phyloP scores from a whole-genome alignment of 2,888 invertebrate genomes.

The Rhogogaster chlorosoma region DNA sequence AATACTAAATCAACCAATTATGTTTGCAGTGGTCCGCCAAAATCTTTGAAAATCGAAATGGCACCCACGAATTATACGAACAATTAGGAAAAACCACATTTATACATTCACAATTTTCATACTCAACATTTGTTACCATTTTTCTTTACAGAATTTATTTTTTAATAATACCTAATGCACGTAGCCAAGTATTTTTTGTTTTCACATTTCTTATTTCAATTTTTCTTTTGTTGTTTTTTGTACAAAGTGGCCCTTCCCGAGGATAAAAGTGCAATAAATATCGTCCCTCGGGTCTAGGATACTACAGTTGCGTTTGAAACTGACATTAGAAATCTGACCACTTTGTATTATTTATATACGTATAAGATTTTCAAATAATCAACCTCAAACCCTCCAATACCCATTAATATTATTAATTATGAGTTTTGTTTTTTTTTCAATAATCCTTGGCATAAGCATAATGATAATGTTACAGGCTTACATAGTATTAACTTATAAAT shows the following conservation, averaged over 20 bases:
- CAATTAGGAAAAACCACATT: constrained; percentile 27
- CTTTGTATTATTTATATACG: background rate
- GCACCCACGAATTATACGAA: constrained; percentile 20
- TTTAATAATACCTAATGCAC: constrained; percentile 34
- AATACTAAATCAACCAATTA: background rate
- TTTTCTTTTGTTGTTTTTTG: background rate
- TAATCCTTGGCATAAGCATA: constrained; percentile 41
- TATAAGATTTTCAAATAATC: background rate
- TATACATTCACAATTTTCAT: background rate
- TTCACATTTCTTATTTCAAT: background rate
- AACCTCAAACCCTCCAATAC: background rate
- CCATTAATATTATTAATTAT: constrained; percentile 1
- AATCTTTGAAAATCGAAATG: constrained; percentile 9
- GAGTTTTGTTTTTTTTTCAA: background rate
- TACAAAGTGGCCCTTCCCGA: background rate
- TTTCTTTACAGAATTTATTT: constrained; percentile 29
- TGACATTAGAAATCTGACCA: background rate
- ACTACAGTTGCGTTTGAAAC: background rate
- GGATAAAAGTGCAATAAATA: background rate
- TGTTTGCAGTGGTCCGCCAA: background rate
- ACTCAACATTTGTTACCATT: constrained; percentile 1
- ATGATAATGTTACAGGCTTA: constrained; percentile 39
- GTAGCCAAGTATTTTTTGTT: background rate
- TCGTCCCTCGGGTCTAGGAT: background rate
- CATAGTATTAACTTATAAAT: constrained; percentile 47